A percentile compares a stretch with the other conserved stretches of the same genome.
Evolutionary conservation across 2,888 invertebrate genomes (phyloP).

Genomic region (Brachycybe producta): DNA sequence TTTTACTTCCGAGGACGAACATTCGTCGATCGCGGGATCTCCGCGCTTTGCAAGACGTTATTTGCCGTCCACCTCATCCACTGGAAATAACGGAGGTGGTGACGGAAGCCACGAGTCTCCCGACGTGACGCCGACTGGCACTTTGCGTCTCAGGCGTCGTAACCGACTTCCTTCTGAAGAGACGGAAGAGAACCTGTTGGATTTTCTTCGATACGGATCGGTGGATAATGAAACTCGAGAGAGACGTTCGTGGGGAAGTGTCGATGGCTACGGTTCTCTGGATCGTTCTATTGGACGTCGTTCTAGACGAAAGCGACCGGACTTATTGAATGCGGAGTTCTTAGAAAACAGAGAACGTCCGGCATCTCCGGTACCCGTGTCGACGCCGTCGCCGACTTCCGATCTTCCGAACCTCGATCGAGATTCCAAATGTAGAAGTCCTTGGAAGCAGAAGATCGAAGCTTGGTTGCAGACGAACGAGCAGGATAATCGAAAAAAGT

Average conservation of each 20-base stretch:
- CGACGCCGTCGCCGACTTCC: constrained; percentile 1
- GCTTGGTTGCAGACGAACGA: constrained; percentile 73
- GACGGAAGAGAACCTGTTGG: constrained; percentile 61
- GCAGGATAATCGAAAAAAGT: neutral
- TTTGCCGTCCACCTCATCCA: constrained; percentile 42
- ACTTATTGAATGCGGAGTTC: constrained; percentile 35
- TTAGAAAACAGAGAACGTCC: constrained; percentile 26
- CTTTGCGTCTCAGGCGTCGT: constrained; percentile 56
- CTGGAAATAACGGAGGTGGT: constrained; percentile 16
- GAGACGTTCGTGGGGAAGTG: constrained; percentile 36
- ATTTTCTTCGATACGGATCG: constrained; percentile 22
- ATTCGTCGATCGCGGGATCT: constrained; percentile 49
- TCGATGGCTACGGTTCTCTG: constrained; percentile 35
- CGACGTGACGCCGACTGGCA: constrained; percentile 82
- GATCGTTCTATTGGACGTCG: constrained; percentile 83
- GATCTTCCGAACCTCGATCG: constrained; percentile 13
- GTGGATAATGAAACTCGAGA: constrained; percentile 19
- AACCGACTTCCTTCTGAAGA: constrained; percentile 69
- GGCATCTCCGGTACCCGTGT: constrained; percentile 22
- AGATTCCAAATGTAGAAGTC: constrained; percentile 15
- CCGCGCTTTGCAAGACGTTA: constrained; percentile 52
- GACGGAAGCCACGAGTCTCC: constrained; percentile 25
- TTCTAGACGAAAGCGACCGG: constrained; percentile 62
- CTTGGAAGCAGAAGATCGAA: constrained; percentile 64
- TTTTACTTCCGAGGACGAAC: constrained; percentile 47